Conservation (phyloP, 2,797 vertebrate genomes). For the Molossus alvarezi region DNA sequence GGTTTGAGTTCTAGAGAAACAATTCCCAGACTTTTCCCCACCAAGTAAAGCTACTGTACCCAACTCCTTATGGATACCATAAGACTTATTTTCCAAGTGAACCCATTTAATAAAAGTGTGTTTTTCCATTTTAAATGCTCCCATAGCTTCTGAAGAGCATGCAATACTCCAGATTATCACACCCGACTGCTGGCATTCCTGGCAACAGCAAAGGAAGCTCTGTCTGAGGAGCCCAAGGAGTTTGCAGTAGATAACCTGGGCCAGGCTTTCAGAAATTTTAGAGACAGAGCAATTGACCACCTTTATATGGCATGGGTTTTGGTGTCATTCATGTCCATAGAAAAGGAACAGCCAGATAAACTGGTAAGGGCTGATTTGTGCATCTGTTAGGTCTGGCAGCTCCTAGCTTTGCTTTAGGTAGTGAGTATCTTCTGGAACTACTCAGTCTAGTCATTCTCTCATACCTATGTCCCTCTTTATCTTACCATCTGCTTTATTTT, state of each 20-base stretch:
- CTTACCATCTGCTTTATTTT: slow-evolving; percentile 57
- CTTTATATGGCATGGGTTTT: slow-evolving; percentile 24
- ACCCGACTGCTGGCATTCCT: slow-evolving; percentile 62
- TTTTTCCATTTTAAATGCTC: slow-evolving; percentile 78
- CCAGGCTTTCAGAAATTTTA: slow-evolving; percentile 63
- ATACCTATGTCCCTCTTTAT: neutral
- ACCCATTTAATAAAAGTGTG: slow-evolving; percentile 74
- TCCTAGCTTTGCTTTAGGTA: neutral
- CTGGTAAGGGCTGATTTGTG: neutral
- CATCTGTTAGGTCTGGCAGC: slow-evolving; percentile 5
- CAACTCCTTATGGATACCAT: slow-evolving; percentile 47
- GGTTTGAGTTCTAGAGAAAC: slow-evolving; percentile 7
- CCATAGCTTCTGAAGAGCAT: slow-evolving; percentile 68
- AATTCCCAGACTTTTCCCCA: neutral
- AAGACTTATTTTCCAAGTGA: slow-evolving; percentile 69
- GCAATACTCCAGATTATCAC: slow-evolving; percentile 50
- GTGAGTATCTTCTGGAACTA: neutral
- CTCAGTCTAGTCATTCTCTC: neutral
- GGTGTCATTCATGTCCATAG: slow-evolving; percentile 41
- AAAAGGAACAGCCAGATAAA: slow-evolving; percentile 48
- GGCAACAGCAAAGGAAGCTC: slow-evolving; percentile 42
- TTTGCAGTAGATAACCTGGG: slow-evolving; percentile 8
- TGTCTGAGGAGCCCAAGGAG: slow-evolving; percentile 18
- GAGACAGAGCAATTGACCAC: slow-evolving; percentile 46
- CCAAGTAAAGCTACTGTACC: slow-evolving; percentile 10